These are phyloP conservation scores for Alloscopus bannaensis DNA, from an alignment of 2,888 invertebrate species.

Conservation along the genomic window DNA sequence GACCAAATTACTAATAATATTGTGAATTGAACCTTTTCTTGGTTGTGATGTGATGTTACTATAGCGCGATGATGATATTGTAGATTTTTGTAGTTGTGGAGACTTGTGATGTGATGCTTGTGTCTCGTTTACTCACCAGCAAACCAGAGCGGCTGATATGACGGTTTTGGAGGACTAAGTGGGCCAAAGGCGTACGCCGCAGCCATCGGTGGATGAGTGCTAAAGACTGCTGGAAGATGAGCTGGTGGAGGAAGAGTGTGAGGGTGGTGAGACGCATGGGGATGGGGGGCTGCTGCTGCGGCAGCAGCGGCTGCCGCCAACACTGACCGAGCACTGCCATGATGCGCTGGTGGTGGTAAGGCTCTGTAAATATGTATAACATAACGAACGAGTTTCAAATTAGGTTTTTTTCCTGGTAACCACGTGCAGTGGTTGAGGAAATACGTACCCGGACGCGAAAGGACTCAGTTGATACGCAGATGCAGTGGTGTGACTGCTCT, in stretches of 20 bases:
- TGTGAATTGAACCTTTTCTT: too few relatives aligned
- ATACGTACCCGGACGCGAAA: conserved; percentile 74
- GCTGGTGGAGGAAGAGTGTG: conserved; percentile 81
- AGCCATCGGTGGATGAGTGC: conserved; percentile 81
- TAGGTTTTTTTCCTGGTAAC: not conserved
- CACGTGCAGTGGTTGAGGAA: too few relatives aligned
- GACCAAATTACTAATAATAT: too few relatives aligned
- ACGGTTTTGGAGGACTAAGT: conserved; percentile 83
- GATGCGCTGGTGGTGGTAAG: conserved; percentile 89
- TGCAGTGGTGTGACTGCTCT: conserved; percentile 60
- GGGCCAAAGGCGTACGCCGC: conserved; percentile 82
- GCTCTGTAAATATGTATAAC: conserved; percentile 77
- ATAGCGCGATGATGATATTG: too few relatives aligned
- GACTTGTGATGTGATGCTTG: too few relatives aligned
- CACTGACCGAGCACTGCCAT: conserved; percentile 84
- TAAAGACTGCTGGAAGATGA: conserved; percentile 77
- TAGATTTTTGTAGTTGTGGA: not conserved
- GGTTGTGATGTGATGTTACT: too few relatives aligned
- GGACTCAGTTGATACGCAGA: conserved; percentile 77
- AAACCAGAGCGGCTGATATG: conserved; percentile 85
- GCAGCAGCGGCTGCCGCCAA: conserved; percentile 76
- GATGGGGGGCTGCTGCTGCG: conserved; percentile 78
- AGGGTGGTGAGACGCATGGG: conserved; percentile 85
- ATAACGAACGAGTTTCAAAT: not conserved
- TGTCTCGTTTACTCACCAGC: conserved; percentile 79